These are phyloP conservation scores for Hydraecia micacea DNA, from an alignment of 2,888 invertebrate genomes.

Conservation along the genomic window DNA sequence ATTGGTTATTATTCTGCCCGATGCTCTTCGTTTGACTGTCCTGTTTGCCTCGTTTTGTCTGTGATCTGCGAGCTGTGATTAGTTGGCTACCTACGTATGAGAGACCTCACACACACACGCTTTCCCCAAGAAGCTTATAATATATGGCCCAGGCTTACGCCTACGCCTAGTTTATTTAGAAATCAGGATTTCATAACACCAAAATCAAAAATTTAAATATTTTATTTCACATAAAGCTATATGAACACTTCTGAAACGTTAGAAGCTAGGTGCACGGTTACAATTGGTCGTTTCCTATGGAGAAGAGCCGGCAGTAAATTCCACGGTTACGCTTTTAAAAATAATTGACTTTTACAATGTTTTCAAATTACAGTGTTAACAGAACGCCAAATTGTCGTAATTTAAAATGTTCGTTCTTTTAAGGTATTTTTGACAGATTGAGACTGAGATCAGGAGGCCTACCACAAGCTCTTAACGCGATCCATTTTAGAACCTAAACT, in stretches of 20 bases:
- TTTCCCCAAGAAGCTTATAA: background rate
- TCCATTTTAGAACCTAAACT: too few species aligned
- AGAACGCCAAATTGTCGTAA: too few species aligned
- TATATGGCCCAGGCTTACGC: background rate
- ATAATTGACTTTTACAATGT: background rate
- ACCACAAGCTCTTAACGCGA: too few species aligned
- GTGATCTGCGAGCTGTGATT: constrained; percentile 16
- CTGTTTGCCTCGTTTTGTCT: constrained; percentile 23
- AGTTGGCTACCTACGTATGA: background rate
- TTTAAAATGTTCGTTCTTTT: too few species aligned
- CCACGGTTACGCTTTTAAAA: background rate
- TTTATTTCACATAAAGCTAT: too few species aligned
- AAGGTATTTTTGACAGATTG: too few species aligned
- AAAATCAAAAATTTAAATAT: background rate
- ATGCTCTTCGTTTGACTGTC: constrained; percentile 30
- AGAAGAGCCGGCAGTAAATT: background rate
- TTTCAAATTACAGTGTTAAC: background rate
- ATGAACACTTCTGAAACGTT: background rate
- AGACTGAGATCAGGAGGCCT: too few species aligned
- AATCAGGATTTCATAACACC: background rate
- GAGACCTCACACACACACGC: background rate
- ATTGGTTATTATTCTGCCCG: constrained; percentile 56
- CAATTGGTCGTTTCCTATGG: background rate
- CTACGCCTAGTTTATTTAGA: background rate
- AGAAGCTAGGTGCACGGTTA: background rate